phyloP scores from a whole-genome alignment of 2,888 invertebrate genomes.

The Stenichneumon culpator region DNA sequence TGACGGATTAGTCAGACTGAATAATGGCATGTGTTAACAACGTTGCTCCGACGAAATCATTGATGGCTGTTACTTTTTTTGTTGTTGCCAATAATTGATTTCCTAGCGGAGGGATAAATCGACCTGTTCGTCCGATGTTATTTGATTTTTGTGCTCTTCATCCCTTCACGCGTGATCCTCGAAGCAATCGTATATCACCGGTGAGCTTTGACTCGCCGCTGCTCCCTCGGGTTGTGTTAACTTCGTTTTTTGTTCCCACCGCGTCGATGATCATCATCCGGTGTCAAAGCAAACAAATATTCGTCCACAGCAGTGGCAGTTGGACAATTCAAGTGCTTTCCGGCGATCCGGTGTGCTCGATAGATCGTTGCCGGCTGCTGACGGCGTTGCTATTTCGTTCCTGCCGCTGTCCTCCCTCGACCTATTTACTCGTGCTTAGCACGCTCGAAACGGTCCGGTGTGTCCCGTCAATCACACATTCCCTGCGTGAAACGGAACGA shows the following conservation, averaged over 20 bases:
- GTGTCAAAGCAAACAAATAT: slow-evolving; percentile 23
- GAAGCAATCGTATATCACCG: slow-evolving; percentile 2
- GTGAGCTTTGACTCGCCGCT: slow-evolving; percentile 21
- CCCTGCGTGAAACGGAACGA: neutral
- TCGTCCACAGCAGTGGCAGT: neutral
- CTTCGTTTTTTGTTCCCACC: neutral
- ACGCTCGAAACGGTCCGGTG: slow-evolving; percentile 2
- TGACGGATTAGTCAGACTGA: neutral
- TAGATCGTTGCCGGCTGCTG: slow-evolving; percentile 3
- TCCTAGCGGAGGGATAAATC: neutral
- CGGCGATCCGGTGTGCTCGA: neutral
- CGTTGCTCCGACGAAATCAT: no score
- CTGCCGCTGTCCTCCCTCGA: neutral
- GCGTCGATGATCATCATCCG: slow-evolving; percentile 38
- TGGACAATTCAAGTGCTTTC: slow-evolving; percentile 15
- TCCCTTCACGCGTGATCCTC: neutral
- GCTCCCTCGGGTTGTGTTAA: slow-evolving; percentile 12
- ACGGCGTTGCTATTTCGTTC: neutral
- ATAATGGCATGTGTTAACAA: neutral
- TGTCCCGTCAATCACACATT: slow-evolving; percentile 19
- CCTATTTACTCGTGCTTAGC: neutral
- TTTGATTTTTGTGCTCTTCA: neutral
- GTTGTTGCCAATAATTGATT: no score
- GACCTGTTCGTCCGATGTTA: neutral
- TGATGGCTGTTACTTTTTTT: no score